Evolutionary conservation across 53 echinoderm and acorn worm genomes (phyloP), one percentile per base, ranked within the genome.

Genomic region (Arbacia lixula): DNA sequence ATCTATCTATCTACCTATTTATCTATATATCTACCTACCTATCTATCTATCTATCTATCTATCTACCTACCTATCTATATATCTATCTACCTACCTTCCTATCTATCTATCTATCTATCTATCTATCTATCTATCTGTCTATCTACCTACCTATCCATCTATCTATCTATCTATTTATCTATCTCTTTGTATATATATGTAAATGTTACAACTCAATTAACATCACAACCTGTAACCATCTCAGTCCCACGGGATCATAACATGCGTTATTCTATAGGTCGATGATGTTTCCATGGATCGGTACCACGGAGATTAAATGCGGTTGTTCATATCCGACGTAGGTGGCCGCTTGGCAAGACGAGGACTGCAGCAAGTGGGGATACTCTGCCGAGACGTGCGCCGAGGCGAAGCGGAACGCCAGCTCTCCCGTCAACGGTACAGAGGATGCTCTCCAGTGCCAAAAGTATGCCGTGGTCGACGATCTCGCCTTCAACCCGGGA

Each of bases 331-430:
- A 55, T 55, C 16, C 11, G 21, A 4, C 20, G 56, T 60, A 78
- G 78, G 78, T 78, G 27, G 57, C 60, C 3, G 37, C 36, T 1
- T 78, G 78, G 78, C 21, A 35, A 21, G 78, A 57, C 16, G 57
- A 58, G 6, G 41, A 60, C 40, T 78, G 78, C n/a, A 1, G 24
- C 4, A 24, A 57, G 11, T 38, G 39, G 58, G 60, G 22, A 1
- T 43, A 40, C 78, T 36, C 39, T 0, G 78, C 57, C 21, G 36
- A 11, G 17, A 37, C 57, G 12, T 78, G 78, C 78, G 38, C 17
- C 19, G 60, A 58, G 20, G 38, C 60, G 12, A 78, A 78, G 40
- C 53, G 78, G 6, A 60, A 78, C 28, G 78, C 78, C 5, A 78
- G 78, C n/a, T 37, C 60, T 3, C 78, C 78, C 14, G 19, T 78